Percentiles rank a stretch among this genome's conserved stretches.
Evolutionary conservation across 2,797 vertebrate genomes (phyloP).

Genomic region (Anableps anableps): DNA sequence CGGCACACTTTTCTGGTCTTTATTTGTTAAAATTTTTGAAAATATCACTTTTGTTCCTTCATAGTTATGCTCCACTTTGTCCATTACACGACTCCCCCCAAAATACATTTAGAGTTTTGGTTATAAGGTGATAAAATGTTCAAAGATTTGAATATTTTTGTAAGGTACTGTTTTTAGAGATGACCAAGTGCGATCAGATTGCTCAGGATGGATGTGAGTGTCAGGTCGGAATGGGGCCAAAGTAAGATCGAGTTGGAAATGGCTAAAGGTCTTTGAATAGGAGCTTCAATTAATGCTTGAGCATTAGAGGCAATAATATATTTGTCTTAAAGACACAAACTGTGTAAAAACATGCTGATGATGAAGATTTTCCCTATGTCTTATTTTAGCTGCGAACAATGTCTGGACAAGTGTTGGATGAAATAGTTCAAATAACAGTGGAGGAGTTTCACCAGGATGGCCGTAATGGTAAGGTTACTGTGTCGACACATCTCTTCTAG

Average conservation of each 20-base stretch:
- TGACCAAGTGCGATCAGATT: not conserved
- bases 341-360: not conserved
- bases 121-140: not conserved
- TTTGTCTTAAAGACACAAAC: not conserved
- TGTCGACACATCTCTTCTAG: not conserved
- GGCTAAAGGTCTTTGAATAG: not conserved
- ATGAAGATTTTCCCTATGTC: not conserved
- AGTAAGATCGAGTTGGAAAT: not conserved
- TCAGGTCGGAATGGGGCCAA: not conserved
- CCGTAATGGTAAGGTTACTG: slow-evolving; percentile 83
- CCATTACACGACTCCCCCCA: not conserved
- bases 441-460: slow-evolving; percentile 89
- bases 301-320: not conserved
- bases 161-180: not conserved
- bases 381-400: slow-evolving; percentile 86
- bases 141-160: not conserved
- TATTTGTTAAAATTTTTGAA: not conserved
- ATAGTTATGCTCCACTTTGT: not conserved
- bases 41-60: not conserved
- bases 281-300: not conserved
- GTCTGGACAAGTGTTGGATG: slow-evolving; percentile 94
- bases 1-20: not conserved
- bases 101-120: not conserved
- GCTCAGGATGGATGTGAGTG: not conserved
- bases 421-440: slow-evolving; percentile 98